phyloP scores from a whole-genome alignment of 2,888 invertebrate species.

The Philhelius pedissequus region DNA sequence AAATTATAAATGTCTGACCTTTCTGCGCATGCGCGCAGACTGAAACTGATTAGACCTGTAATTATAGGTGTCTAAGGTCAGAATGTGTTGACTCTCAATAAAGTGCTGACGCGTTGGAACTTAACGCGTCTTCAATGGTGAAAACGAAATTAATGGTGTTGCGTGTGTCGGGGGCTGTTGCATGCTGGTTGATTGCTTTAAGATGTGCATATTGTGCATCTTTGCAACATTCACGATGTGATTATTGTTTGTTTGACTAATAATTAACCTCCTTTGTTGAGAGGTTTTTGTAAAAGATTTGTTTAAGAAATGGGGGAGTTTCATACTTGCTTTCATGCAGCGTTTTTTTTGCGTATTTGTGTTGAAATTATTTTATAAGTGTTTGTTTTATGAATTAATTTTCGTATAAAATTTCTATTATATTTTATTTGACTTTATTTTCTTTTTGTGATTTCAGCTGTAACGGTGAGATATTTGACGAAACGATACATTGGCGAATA shows the following conservation, averaged over 20 bases:
- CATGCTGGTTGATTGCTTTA: constrained; percentile 26
- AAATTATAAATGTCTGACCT: constrained; percentile 51
- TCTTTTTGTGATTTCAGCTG: constrained; percentile 82
- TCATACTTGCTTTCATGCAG: background rate
- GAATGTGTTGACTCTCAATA: constrained; percentile 63
- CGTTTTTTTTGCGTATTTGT: background rate
- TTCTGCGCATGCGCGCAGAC: constrained; percentile 10
- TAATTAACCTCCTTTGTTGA: constrained; percentile 64
- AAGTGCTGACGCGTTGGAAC: constrained; percentile 59
- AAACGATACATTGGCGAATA: constrained; percentile 90
- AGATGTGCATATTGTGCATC: constrained; percentile 26
- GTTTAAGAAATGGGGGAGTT: background rate
- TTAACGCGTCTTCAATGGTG: constrained; percentile 31
- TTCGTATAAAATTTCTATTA: background rate
- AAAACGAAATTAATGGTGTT: constrained; percentile 62
- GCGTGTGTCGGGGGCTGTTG: constrained; percentile 60
- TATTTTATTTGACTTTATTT: constrained; percentile 2
- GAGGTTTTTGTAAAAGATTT: background rate
- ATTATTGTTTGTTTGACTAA: constrained; percentile 49
- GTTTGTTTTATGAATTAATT: constrained; percentile 12
- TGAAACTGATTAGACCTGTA: constrained; percentile 63
- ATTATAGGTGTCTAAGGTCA: constrained; percentile 69
- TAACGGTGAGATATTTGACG: constrained; percentile 88
- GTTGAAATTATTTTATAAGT: background rate
- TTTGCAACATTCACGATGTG: constrained; percentile 18